Percentiles rank a stretch among this genome's conserved stretches.
phyloP scores from a whole-genome alignment of 2,797 vertebrate genomes.

The Neopelma chrysocephalum region DNA sequence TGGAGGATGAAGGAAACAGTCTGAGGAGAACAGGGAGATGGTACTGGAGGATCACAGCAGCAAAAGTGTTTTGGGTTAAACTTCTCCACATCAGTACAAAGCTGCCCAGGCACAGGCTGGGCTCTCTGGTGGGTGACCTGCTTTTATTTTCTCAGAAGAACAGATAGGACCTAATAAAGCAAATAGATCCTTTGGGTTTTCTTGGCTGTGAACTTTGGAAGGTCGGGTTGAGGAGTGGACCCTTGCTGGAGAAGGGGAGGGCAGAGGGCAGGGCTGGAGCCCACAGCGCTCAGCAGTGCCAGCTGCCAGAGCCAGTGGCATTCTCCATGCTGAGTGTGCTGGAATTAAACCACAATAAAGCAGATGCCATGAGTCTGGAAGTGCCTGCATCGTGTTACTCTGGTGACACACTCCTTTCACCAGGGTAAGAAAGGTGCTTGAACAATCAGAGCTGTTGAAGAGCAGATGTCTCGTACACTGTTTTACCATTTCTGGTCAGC shows the following conservation, averaged over 20 bases:
- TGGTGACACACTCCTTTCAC: neutral
- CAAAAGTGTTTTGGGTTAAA: neutral
- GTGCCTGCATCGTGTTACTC: fast-evolving
- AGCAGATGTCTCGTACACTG: fast-evolving
- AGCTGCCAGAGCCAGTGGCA: fast-evolving
- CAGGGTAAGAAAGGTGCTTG: neutral
- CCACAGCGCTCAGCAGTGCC: neutral
- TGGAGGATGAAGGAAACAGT: neutral
- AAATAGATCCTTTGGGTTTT: neutral
- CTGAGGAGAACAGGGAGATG: neutral
- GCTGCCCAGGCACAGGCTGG: neutral
- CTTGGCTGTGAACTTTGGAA: neutral
- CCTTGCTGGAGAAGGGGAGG: neutral
- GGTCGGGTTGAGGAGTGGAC: neutral
- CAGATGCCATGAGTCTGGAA: fast-evolving
- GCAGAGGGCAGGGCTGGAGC: neutral
- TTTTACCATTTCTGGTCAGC: neutral
- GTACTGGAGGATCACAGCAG: neutral
- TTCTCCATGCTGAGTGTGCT: neutral
- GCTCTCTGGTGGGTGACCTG: neutral
- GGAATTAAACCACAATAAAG: neutral
- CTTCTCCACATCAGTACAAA: neutral
- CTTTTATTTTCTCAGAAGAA: neutral
- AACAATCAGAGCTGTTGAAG: neutral
- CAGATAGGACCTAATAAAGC: neutral